These are phyloP conservation scores for Megaleporinus macrocephalus DNA, from an alignment of 2,113 vertebrate species.

Conservation along the genomic window DNA sequence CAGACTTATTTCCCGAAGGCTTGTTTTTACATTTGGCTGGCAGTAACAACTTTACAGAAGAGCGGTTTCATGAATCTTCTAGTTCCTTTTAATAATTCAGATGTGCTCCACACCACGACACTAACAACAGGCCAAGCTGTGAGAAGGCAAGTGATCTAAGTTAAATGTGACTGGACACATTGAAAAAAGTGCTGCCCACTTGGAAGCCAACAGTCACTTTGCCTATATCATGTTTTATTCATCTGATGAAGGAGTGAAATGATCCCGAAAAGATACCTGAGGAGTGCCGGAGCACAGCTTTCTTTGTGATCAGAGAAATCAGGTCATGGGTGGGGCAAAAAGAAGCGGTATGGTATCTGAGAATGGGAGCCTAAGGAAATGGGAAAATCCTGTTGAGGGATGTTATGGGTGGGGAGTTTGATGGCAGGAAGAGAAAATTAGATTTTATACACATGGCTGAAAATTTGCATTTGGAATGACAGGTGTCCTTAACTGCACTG, in stretches of 20 bases:
- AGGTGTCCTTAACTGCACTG: background rate
- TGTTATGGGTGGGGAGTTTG: background rate
- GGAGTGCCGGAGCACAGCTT: background rate
- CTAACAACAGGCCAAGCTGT: background rate
- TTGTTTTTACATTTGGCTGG: background rate
- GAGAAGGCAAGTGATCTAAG: constrained; percentile 1
- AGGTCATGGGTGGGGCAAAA: background rate
- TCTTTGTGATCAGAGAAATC: background rate
- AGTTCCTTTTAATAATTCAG: constrained; percentile 3
- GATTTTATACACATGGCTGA: background rate
- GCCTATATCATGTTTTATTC: background rate
- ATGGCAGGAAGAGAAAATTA: background rate
- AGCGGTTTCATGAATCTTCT: constrained; percentile 4
- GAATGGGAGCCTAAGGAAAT: background rate
- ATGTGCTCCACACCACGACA: background rate
- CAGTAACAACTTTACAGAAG: background rate
- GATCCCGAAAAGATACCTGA: background rate
- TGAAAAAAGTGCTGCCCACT: background rate
- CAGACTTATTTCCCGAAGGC: background rate
- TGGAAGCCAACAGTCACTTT: background rate
- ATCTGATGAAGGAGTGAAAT: constrained; percentile 5
- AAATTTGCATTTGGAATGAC: background rate
- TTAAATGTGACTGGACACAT: background rate
- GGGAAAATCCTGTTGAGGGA: background rate
- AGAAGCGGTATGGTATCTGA: background rate